Percentiles rank a stretch among this genome's conserved stretches.
Conservation (phyloP, 2,888 invertebrate genomes). For the Imbricaverruca yamaguchii region DNA sequence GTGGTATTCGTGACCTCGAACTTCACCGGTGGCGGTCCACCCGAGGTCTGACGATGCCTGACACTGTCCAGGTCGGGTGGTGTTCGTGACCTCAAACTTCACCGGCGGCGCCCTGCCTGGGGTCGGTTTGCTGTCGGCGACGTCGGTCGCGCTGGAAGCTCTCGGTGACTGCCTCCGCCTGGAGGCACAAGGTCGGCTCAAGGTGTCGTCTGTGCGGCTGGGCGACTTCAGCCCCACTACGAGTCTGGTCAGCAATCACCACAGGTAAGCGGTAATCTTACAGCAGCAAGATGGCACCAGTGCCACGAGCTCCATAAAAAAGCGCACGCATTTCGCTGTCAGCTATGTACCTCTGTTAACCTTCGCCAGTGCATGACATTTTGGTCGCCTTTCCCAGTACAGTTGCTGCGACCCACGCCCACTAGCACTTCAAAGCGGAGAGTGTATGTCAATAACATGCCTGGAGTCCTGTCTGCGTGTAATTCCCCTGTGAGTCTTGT, state of each 20-base stretch:
- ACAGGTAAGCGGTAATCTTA: neutral
- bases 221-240: constrained; percentile 5
- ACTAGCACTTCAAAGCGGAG: too few species aligned
- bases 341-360: too few species aligned
- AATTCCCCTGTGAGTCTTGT: too few species aligned
- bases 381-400: too few species aligned
- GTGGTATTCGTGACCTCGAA: neutral
- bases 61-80: neutral
- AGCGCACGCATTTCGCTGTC: too few species aligned
- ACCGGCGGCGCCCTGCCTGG: constrained; percentile 63
- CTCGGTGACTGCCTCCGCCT: constrained; percentile 64
- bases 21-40: neutral
- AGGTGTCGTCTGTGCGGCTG: neutral
- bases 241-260: neutral
- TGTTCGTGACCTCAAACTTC: constrained; percentile 52
- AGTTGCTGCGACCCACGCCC: too few species aligned
- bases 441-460: too few species aligned
- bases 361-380: too few species aligned
- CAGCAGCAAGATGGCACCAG: too few species aligned
- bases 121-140: constrained; percentile 68
- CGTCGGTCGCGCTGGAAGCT: constrained; percentile 66
- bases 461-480: too few species aligned
- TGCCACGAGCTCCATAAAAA: too few species aligned
- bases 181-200: constrained; percentile 44
- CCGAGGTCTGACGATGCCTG: neutral